phyloP scores from a whole-genome alignment of 2,113 vertebrate species.

The Centropristis striata region DNA sequence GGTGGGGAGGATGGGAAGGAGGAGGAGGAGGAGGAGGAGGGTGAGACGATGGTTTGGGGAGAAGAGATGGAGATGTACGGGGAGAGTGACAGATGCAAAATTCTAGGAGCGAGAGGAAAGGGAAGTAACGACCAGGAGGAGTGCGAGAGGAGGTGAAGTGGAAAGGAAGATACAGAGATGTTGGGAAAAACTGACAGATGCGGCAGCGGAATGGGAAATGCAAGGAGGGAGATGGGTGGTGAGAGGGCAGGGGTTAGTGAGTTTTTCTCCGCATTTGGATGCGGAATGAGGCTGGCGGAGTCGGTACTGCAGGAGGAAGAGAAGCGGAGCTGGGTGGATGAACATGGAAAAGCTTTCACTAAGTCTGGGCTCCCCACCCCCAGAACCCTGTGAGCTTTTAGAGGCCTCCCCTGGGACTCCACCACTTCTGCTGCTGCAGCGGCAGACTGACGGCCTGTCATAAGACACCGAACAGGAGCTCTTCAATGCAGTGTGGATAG shows the following conservation, averaged over 20 bases:
- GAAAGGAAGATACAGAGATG: conserved; percentile 74
- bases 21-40: background rate
- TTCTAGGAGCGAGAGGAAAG: conserved; percentile 31
- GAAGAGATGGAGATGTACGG: conserved; percentile 64
- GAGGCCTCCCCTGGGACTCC: conserved; percentile 74
- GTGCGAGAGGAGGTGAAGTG: conserved; percentile 69
- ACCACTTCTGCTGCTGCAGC: conserved; percentile 57
- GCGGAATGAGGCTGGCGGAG: conserved; percentile 47
- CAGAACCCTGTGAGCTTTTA: conserved; percentile 80
- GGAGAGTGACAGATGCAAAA: conserved; percentile 64
- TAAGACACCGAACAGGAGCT: conserved; percentile 49
- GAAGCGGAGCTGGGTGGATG: conserved; percentile 64
- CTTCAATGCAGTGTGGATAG: conserved; percentile 35
- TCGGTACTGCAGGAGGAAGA: conserved; percentile 48
- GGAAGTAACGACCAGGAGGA: conserved; percentile 40
- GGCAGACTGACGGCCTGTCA: conserved; percentile 76
- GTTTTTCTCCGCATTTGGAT: conserved; percentile 65
- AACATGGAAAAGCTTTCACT: conserved; percentile 87
- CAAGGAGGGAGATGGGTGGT: conserved; percentile 40
- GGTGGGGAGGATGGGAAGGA: conserved; percentile 6
- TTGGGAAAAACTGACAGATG: conserved; percentile 73
- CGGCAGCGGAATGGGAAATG: conserved; percentile 49
- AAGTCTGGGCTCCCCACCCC: conserved; percentile 62
- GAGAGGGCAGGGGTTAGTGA: conserved; percentile 60
- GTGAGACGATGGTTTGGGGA: background rate